Conservation (phyloP, 2,113 vertebrate genomes). For the Chitala chitala region DNA sequence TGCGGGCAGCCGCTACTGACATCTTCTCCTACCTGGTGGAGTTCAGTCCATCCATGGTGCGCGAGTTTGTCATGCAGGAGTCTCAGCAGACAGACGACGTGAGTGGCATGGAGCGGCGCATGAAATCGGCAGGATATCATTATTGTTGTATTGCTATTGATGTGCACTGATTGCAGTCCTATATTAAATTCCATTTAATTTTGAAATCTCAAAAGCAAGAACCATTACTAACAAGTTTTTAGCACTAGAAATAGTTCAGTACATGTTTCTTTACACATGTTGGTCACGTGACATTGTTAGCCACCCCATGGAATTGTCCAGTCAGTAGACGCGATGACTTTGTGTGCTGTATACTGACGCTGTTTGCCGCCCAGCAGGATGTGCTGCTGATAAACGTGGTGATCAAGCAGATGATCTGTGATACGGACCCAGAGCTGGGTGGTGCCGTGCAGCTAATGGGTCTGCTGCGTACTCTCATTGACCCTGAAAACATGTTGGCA, state of each 20-base stretch:
- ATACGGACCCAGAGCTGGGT: slow-evolving; percentile 92
- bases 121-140: not conserved
- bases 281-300: too few species aligned
- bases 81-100: slow-evolving; percentile 95
- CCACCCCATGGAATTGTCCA: not conserved
- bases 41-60: slow-evolving; percentile 97
- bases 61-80: slow-evolving; percentile 98
- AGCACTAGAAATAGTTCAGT: too few species aligned
- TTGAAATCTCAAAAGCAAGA: too few species aligned
- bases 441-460: slow-evolving; percentile 98
- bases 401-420: slow-evolving; percentile 99
- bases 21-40: slow-evolving; percentile 99
- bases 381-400: slow-evolving; percentile 98
- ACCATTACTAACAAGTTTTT: too few species aligned
- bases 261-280: too few species aligned
- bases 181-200: too few species aligned
- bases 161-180: too few species aligned
- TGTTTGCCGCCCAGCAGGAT: slow-evolving; percentile 64
- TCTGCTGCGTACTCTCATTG: slow-evolving; percentile 89
- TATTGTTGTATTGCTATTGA: too few species aligned
- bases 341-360: not conserved
- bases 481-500: slow-evolving; percentile 97
- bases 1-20: slow-evolving; percentile 93
- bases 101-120: slow-evolving; percentile 50
- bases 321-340: not conserved